Evolutionary conservation across 2,888 invertebrate species (phyloP).

Genomic region (Dolomedes plantarius): DNA sequence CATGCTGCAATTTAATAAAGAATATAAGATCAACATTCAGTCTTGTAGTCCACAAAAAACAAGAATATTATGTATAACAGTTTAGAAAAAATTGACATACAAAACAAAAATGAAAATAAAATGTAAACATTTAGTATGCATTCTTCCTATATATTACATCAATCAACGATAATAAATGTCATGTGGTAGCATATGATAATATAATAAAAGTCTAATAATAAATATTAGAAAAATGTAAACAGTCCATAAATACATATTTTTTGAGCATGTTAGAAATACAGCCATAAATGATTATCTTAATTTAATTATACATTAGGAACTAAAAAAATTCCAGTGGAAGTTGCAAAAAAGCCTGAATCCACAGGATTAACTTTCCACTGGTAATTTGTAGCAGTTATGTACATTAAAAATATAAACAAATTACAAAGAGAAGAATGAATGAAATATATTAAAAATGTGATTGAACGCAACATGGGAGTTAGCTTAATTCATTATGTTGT

Average conservation of each 20-base stretch:
- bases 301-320: slow-evolving; percentile 6
- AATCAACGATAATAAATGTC: slow-evolving; percentile 32
- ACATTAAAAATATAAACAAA: slow-evolving; percentile 4
- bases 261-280: slow-evolving; percentile 27
- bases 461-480: too few species aligned
- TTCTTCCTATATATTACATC: slow-evolving; percentile 26
- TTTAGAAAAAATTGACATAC: slow-evolving; percentile 29
- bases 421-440: not conserved
- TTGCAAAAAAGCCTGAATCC: slow-evolving; percentile 46
- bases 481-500: too few species aligned
- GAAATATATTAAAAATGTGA: too few species aligned
- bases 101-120: slow-evolving; percentile 38
- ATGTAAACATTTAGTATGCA: slow-evolving; percentile 39
- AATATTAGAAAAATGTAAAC: slow-evolving; percentile 51
- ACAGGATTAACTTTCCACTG: slow-evolving; percentile 51
- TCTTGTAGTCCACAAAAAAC: not conserved
- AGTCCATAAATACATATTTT: slow-evolving; percentile 55
- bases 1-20: slow-evolving; percentile 15
- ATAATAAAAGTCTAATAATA: slow-evolving; percentile 16
- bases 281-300: not conserved
- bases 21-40: slow-evolving; percentile 27
- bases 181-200: slow-evolving; percentile 40
- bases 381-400: slow-evolving; percentile 28
- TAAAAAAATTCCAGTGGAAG: slow-evolving; percentile 46
- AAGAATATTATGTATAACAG: slow-evolving; percentile 25